Conservation (phyloP, 2,888 invertebrate species). For the Masnerella sp. region DNA sequence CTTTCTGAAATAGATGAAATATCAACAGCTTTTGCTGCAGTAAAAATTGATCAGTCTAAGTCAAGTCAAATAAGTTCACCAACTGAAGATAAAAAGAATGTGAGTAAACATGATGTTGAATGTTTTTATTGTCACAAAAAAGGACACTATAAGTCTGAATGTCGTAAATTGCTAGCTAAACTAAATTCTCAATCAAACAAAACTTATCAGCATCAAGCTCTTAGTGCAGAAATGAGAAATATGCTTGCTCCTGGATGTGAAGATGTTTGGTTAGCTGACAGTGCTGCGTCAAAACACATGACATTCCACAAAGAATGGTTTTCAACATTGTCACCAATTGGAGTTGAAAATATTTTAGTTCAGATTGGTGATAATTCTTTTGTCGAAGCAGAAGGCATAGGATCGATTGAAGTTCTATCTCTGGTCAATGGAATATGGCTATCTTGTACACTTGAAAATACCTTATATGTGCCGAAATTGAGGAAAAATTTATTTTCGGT, state of each 20-base stretch:
- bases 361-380: slow-evolving; percentile 13
- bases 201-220: slow-evolving; percentile 1
- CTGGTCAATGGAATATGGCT: slow-evolving; percentile 14
- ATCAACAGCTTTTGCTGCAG: not conserved
- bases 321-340: too few species aligned
- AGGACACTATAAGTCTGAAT: not conserved
- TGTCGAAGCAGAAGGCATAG: not conserved
- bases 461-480: slow-evolving; percentile 31
- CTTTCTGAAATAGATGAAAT: too few species aligned
- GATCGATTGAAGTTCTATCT: not conserved
- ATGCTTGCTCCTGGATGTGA: not conserved
- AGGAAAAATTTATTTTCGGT: slow-evolving; percentile 47
- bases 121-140: not conserved
- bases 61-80: too few species aligned
- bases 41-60: not conserved
- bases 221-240: slow-evolving; percentile 11
- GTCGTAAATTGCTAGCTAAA: too few species aligned
- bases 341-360: too few species aligned
- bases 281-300: slow-evolving; percentile 29
- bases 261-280: slow-evolving; percentile 23
- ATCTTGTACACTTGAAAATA: slow-evolving; percentile 12
- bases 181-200: too few species aligned
- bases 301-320: slow-evolving; percentile 27
- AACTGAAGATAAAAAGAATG: not conserved
- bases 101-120: not conserved